Evolutionary conservation across 2,113 vertebrate genomes (phyloP).

Genomic region (Astatotilapia flaviijosephi): DNA sequence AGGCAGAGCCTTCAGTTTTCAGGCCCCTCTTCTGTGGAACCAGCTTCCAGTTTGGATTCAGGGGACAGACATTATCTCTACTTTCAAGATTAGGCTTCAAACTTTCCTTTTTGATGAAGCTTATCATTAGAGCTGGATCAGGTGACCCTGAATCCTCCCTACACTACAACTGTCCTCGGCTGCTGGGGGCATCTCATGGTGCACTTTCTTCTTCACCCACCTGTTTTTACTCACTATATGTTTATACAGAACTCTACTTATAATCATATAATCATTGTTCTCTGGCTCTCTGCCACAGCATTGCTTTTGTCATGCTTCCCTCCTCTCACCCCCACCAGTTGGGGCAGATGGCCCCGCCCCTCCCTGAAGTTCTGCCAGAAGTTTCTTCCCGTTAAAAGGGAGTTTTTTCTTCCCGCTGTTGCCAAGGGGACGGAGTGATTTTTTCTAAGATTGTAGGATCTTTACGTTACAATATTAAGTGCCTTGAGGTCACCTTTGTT

Average conservation of each 20-base stretch:
- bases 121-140: accelerated
- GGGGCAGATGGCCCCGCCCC: background rate
- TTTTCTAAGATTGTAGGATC: background rate
- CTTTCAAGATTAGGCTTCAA: accelerated
- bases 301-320: background rate
- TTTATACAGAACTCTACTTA: background rate
- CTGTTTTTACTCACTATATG: background rate
- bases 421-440: background rate
- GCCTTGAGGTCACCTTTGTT: background rate
- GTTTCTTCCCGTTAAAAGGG: background rate
- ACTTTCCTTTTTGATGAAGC: background rate
- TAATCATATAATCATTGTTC: background rate
- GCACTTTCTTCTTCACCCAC: background rate
- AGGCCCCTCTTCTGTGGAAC: background rate
- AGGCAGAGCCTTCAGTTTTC: background rate
- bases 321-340: background rate
- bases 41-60: background rate
- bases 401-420: background rate
- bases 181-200: background rate
- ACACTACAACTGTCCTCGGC: background rate
- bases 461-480: background rate
- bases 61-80: background rate
- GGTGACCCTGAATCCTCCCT: background rate
- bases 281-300: background rate
- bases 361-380: background rate